Percentiles rank a stretch among this genome's conserved stretches.
Conservation (phyloP, 2,113 vertebrate genomes). For the Trogon surrucura region DNA sequence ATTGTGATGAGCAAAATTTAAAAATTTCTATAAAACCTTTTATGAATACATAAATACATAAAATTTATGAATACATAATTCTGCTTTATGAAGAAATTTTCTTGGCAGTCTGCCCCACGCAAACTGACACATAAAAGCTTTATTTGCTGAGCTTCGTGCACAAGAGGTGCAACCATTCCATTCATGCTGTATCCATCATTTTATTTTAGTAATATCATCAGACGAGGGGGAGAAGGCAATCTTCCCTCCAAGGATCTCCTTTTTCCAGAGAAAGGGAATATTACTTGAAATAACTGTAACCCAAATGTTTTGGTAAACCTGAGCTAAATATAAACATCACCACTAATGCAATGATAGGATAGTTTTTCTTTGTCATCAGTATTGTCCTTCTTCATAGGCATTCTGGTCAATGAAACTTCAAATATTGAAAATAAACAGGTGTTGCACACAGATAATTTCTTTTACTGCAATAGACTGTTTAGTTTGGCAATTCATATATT, state of each 20-base stretch:
- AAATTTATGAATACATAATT: too few species aligned
- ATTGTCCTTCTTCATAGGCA: fast-evolving
- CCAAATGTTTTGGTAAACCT: background rate
- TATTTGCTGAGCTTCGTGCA: background rate
- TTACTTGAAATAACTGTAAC: background rate
- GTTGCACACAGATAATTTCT: background rate
- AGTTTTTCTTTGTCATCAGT: background rate
- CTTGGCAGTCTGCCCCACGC: background rate
- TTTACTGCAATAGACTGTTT: too few species aligned
- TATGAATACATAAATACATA: too few species aligned
- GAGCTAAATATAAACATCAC: background rate
- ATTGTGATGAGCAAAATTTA: background rate
- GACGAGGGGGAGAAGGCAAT: background rate
- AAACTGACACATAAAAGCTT: background rate
- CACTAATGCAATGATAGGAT: background rate
- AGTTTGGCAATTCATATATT: background rate
- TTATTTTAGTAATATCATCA: background rate
- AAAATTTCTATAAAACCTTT: background rate
- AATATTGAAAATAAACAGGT: background rate
- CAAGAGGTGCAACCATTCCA: too few species aligned
- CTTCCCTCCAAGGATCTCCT: background rate
- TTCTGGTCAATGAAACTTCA: background rate
- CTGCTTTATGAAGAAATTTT: too few species aligned
- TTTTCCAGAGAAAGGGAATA: background rate
- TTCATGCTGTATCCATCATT: background rate